Evolutionary conservation across 2,113 vertebrate species (phyloP).

Genomic region (Ceuthmochares aereus): DNA sequence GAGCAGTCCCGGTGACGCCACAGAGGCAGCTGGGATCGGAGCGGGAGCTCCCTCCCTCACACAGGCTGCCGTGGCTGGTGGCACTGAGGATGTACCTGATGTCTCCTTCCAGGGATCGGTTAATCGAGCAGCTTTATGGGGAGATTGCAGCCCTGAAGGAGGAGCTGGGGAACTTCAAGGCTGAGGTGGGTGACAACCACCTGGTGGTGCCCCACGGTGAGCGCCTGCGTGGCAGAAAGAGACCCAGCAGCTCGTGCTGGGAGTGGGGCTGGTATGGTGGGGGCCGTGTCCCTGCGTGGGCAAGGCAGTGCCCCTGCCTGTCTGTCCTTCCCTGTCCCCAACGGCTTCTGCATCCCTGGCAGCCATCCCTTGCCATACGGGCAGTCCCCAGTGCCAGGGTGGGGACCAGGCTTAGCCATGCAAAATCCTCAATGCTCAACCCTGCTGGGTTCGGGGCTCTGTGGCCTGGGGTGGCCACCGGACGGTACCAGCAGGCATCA

Average conservation of each 20-base stretch:
- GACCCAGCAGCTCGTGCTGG: accelerated
- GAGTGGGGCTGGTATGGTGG: no score
- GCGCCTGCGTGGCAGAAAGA: background rate
- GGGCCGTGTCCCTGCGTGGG: background rate
- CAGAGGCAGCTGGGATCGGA: accelerated
- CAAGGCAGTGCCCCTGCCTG: background rate
- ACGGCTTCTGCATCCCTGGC: background rate
- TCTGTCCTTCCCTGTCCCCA: background rate
- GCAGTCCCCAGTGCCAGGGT: background rate
- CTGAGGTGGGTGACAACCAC: constrained; percentile 80
- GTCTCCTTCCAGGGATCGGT: constrained; percentile 83
- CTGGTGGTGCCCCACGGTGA: accelerated
- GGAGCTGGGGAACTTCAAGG: constrained; percentile 87
- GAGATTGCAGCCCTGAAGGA: constrained; percentile 88
- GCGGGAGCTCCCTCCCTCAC: accelerated
- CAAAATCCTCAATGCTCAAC: background rate
- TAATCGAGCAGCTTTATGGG: constrained; percentile 88
- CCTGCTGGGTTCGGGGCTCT: background rate
- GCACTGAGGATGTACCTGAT: background rate
- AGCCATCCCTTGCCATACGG: background rate
- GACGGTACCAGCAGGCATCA: accelerated
- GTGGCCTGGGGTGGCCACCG: accelerated
- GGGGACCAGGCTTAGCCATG: background rate
- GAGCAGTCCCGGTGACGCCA: background rate
- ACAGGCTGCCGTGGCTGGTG: accelerated